Base-by-base conservation (phyloP, 2,113 vertebrate species). In the Perca flavescens region DNA sequence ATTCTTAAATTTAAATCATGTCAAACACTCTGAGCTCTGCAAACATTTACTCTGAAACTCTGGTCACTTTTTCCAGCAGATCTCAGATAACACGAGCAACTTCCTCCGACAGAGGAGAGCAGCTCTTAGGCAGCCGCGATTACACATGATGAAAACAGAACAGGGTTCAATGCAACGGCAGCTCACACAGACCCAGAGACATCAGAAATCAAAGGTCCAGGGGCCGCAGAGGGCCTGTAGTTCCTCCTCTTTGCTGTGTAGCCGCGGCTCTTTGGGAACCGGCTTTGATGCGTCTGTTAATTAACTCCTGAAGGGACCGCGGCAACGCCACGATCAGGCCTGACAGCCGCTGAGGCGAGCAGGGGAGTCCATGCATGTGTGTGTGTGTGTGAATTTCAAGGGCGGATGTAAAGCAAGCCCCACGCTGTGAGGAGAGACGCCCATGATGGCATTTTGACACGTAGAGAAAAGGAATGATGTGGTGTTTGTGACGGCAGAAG, bases 231-330 rank as follows among this genome's bases (percentile, higher is more conserved):
- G 88, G 91, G 85, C 79, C 77, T 21, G 65, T 31, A 68, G 66
- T 60, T 74, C 79, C 74, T 80, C 78, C 82, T 82, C 79, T 65
- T 36, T 36, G 58, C 76, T 61, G 66, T 70, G 77, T 8, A 62
- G 6, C 1, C 5, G 34, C 15, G 64, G 62, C 70, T 70, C 76
- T 79, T 67, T 70, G 67, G 75, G 88, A 65, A 54, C 50, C 66
- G 15, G 61, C 92, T 94, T 93, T 94, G 93, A 95, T 93, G 91
- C 70, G 50, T 52, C 56, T 86, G 74, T 87, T 94, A 94, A 95
- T 95, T 89, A 93, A 93, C 88, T 94, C 92, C 92, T 94, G 79
- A 83, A 92, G 90, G 90, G 69, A 82, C 53, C 52, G 28, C 54
- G 22, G 49, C n/a, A 69, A 79, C 73, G 53, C 73, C 81, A 66